Percentiles rank a stretch among this genome's conserved stretches.
phyloP scores from a whole-genome alignment of 92 coral and sea anemone genomes.

The Palythoa heliodiscus region DNA sequence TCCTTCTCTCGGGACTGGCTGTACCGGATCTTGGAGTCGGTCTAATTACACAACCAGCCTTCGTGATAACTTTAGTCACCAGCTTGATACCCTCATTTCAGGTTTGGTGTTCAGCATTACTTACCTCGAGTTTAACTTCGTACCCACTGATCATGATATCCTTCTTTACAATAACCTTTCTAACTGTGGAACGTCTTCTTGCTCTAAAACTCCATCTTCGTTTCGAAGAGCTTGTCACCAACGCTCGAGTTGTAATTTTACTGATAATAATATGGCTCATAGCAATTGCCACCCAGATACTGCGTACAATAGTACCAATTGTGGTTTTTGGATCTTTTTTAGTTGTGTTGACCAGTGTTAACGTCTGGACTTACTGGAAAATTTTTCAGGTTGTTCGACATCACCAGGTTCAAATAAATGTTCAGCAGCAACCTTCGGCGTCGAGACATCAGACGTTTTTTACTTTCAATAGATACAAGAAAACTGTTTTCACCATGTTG shows the following conservation, averaged over 20 bases:
- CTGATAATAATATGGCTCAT: background rate
- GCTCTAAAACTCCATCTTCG: slow-evolving; percentile 3
- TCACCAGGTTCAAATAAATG: too few relatives aligned
- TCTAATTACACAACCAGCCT: background rate
- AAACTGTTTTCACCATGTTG: too few relatives aligned
- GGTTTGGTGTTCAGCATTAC: background rate
- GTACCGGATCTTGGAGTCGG: slow-evolving; percentile 5
- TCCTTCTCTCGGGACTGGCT: slow-evolving; percentile 19
- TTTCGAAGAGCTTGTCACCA: background rate
- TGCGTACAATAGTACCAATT: background rate
- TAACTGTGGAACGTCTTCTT: slow-evolving; percentile 11
- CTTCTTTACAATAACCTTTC: background rate
- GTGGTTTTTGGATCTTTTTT: background rate
- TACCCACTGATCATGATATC: background rate
- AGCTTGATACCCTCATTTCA: background rate
- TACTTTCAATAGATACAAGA: too few relatives aligned
- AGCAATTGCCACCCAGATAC: background rate
- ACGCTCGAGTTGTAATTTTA: background rate
- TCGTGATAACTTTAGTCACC: background rate
- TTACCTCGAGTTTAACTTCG: background rate
- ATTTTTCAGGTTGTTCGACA: background rate
- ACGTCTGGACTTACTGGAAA: background rate
- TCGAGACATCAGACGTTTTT: too few relatives aligned
- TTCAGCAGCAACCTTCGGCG: too few relatives aligned
- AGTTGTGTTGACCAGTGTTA: background rate